Conservation (phyloP, 2,888 invertebrate species). For the Aspidiotus rigidus region DNA sequence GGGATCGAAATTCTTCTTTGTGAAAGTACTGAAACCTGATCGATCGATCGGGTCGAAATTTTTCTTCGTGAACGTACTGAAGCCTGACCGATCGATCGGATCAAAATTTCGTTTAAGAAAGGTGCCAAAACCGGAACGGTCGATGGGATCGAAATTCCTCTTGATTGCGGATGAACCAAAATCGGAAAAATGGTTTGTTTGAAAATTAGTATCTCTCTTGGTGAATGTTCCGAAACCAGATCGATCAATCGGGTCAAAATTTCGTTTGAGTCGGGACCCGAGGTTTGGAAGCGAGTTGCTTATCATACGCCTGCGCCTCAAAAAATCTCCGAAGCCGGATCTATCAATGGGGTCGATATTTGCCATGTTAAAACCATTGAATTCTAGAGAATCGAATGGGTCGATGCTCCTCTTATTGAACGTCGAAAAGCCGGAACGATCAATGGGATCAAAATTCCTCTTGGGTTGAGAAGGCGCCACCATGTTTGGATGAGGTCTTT, state of each 20-base stretch:
- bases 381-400: slow-evolving; percentile 46
- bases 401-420: slow-evolving; percentile 41
- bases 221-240: neutral
- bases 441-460: neutral
- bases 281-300: too few species aligned
- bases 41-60: slow-evolving; percentile 18
- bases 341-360: slow-evolving; percentile 46
- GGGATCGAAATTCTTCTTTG: slow-evolving; percentile 43
- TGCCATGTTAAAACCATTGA: slow-evolving; percentile 46
- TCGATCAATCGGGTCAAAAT: neutral
- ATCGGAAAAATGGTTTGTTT: neutral
- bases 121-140: slow-evolving; percentile 37
- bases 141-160: slow-evolving; percentile 46
- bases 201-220: neutral
- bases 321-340: slow-evolving; percentile 17
- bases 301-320: neutral
- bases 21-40: neutral
- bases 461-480: neutral
- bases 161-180: slow-evolving; percentile 40
- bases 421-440: neutral
- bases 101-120: slow-evolving; percentile 16
- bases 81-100: slow-evolving; percentile 41
- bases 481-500: too few species aligned
- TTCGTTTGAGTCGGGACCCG: neutral
- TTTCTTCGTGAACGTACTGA: slow-evolving; percentile 10